These are phyloP conservation scores for Adelognathus sp. DNA, from an alignment of 2,888 invertebrate species.

Conservation along the genomic window DNA sequence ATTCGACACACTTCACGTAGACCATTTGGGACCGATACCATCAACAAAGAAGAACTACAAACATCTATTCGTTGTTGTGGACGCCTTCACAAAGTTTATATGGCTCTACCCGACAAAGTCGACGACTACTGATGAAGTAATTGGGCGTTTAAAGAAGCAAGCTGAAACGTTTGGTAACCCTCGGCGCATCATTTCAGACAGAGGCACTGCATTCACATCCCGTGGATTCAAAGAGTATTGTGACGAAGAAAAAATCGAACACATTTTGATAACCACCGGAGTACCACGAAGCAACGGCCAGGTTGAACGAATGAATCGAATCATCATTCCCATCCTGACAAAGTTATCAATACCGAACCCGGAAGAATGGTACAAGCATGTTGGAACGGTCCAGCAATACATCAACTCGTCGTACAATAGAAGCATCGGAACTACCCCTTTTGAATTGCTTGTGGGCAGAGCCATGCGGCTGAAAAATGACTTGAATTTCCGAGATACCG, in stretches of 20 bases:
- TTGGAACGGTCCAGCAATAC: slow-evolving; percentile 27
- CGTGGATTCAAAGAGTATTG: slow-evolving; percentile 71
- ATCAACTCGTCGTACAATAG: slow-evolving; percentile 35
- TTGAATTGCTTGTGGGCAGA: slow-evolving; percentile 26
- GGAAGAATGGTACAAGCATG: slow-evolving; percentile 36
- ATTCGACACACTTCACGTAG: slow-evolving; percentile 70
- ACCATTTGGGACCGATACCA: slow-evolving; percentile 71
- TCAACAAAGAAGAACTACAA: slow-evolving; percentile 60
- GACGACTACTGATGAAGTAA: slow-evolving; percentile 68
- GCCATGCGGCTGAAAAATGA: slow-evolving; percentile 33
- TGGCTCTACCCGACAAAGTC: slow-evolving; percentile 70
- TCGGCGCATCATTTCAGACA: slow-evolving; percentile 72
- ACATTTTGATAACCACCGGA: background rate
- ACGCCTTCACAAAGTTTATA: slow-evolving; percentile 65
- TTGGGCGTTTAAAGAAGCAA: slow-evolving; percentile 70
- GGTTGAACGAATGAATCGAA: slow-evolving; percentile 5
- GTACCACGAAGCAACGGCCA: background rate
- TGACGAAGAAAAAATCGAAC: background rate
- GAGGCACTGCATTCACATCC: slow-evolving; percentile 75
- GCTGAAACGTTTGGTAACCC: slow-evolving; percentile 76
- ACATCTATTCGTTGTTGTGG: slow-evolving; percentile 47
- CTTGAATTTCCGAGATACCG: slow-evolving; percentile 37
- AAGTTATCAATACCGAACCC: slow-evolving; percentile 36
- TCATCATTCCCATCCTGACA: slow-evolving; percentile 21
- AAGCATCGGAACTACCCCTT: slow-evolving; percentile 41